These are phyloP conservation scores for Amaurobius ferox DNA, from an alignment of 2,888 invertebrate species.

Conservation along the genomic window DNA sequence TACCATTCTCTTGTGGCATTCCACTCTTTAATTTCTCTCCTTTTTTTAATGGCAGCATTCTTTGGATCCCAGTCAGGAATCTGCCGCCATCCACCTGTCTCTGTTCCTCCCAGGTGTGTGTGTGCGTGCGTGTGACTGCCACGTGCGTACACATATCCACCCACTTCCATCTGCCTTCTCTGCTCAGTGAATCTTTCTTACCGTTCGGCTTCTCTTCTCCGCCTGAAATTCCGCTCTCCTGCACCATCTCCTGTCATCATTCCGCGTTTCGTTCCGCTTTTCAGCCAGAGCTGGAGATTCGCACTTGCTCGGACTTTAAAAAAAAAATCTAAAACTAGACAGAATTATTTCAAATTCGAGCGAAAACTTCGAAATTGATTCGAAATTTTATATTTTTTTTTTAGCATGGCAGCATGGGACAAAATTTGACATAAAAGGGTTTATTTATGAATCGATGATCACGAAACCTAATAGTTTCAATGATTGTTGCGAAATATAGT, in stretches of 20 bases:
- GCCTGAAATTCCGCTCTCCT: too few relatives aligned
- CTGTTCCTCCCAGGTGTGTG: neutral
- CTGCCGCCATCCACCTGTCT: conserved; percentile 36
- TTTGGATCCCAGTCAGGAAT: conserved; percentile 42
- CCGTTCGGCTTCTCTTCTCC: neutral
- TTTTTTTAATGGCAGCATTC: conserved; percentile 2
- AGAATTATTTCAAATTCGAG: too few relatives aligned
- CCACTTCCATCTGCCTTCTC: neutral
- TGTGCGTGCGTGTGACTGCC: neutral
- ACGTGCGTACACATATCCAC: neutral
- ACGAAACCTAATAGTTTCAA: too few relatives aligned
- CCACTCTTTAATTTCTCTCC: neutral
- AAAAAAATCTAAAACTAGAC: too few relatives aligned
- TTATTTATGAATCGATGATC: too few relatives aligned
- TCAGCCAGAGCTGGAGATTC: too few relatives aligned
- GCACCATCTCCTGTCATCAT: neutral
- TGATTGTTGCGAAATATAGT: too few relatives aligned
- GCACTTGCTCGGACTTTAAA: too few relatives aligned
- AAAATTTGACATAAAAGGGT: too few relatives aligned
- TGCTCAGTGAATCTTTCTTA: neutral
- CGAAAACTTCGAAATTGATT: too few relatives aligned
- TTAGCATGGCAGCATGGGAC: too few relatives aligned
- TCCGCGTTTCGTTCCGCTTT: neutral
- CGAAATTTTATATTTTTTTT: too few relatives aligned
- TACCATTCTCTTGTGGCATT: neutral